phyloP scores from a whole-genome alignment of 2,797 vertebrate genomes.

The Geotria australis region DNA sequence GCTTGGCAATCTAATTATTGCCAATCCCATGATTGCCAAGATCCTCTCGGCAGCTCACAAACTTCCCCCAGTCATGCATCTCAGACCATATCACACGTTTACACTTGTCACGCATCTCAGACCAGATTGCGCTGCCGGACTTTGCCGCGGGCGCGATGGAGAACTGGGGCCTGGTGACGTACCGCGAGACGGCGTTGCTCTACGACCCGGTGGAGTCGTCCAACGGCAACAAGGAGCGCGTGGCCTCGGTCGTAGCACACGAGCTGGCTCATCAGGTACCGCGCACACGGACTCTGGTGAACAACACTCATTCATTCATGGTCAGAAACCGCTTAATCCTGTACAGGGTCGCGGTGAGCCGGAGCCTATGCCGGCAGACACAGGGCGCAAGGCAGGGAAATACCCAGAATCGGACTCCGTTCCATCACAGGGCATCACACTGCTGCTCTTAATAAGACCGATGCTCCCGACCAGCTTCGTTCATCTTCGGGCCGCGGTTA shows the following conservation, averaged over 20 bases:
- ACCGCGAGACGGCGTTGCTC: conserved; percentile 41
- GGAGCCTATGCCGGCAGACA: too few species aligned
- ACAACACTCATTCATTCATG: too few species aligned
- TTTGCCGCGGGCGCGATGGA: conserved; percentile 64
- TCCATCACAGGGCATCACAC: background rate
- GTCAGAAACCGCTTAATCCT: too few species aligned
- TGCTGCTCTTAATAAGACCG: background rate
- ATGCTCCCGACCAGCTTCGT: too few species aligned
- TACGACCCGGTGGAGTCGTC: conserved; percentile 20
- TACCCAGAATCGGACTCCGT: too few species aligned
- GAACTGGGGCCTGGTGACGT: conserved; percentile 75
- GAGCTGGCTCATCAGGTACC: conserved; percentile 65
- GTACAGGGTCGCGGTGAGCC: too few species aligned
- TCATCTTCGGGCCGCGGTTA: too few species aligned
- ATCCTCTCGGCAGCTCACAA: background rate
- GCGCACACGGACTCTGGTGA: too few species aligned
- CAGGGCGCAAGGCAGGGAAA: too few species aligned
- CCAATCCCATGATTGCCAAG: background rate
- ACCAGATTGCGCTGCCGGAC: conserved; percentile 54
- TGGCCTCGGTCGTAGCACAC: conserved; percentile 29
- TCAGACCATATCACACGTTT: conserved; percentile 30
- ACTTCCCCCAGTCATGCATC: background rate
- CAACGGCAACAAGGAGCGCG: conserved; percentile 34
- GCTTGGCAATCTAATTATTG: too few species aligned
- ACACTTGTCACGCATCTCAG: conserved; percentile 8